Evolutionary conservation across 1,140 invertebrate genomes (phyloP).

Genomic region (Luehdorfia chinensis): DNA sequence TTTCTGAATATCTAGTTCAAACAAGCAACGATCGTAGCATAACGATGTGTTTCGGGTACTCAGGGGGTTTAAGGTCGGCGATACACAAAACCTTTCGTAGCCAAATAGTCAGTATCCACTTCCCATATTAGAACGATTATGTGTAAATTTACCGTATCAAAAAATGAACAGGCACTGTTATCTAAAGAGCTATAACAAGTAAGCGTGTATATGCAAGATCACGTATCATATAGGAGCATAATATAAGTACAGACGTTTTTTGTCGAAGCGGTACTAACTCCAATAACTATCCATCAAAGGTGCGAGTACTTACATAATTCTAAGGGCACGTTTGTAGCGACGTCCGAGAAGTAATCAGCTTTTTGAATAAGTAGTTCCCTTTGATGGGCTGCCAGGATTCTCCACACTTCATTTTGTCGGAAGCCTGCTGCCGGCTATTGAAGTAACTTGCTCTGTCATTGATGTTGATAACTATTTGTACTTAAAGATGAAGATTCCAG

Average conservation of each 20-base stretch:
- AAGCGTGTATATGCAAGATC: too few relatives aligned
- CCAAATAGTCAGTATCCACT: too few relatives aligned
- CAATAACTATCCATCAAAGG: conserved; percentile 27
- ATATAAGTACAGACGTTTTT: conserved; percentile 4
- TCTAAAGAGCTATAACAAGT: too few relatives aligned
- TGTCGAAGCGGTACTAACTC: conserved; percentile 19
- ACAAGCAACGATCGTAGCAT: too few relatives aligned
- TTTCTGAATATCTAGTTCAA: too few relatives aligned
- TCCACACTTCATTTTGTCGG: conserved; percentile 53
- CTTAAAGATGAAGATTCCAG: conserved; percentile 51
- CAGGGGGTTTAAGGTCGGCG: too few relatives aligned
- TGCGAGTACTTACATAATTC: conserved; percentile 21
- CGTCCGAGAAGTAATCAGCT: conserved; percentile 45
- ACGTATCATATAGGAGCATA: not conserved
- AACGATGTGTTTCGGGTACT: too few relatives aligned
- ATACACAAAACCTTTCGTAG: too few relatives aligned
- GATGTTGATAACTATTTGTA: conserved; percentile 59
- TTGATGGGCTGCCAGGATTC: conserved; percentile 56
- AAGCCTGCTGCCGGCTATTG: conserved; percentile 43
- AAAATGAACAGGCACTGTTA: too few relatives aligned
- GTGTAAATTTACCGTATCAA: too few relatives aligned
- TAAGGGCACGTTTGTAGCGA: conserved; percentile 8
- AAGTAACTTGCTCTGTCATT: conserved; percentile 56
- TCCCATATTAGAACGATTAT: too few relatives aligned
- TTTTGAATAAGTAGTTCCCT: conserved; percentile 51